Evolutionary conservation across 2,113 vertebrate genomes (phyloP), one percentile per base, ranked within the genome.

Genomic region (Prunella fulvescens): DNA sequence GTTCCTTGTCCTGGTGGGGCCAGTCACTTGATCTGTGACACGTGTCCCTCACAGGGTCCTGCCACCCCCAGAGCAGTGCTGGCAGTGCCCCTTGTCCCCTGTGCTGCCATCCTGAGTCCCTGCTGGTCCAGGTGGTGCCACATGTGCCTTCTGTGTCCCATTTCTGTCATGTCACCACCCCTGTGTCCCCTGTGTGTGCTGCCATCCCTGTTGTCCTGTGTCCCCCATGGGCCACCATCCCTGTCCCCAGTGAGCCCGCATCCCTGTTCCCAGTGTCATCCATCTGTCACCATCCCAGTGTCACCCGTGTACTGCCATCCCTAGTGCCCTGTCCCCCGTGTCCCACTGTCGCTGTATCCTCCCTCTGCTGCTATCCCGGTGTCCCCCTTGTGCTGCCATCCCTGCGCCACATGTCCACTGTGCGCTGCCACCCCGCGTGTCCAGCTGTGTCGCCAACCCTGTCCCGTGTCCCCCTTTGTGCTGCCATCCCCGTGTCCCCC

Each of bases 211-310:
- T 37, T 37, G 37, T 37, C 37, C 37, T 37, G 37, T 37, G 37
- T 37, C 37, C 37, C 37, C 37, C 37, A 37, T 37, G 37, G 37
- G 37, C 37, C 37, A 9, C 37, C 37, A 37, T 37, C 37, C 37
- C 37, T 37, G 37, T 37, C 37, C 37, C 37, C 37, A 37, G 37
- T 37, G 37, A 37, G 37, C 37, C 37, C 37, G 37, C 37, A 37
- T 37, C 37, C 18, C 29, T 31, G 6, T 53, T 35, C 2, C 28
- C 24, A 0, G 3, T 44, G 35, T 31, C 50, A 35, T 16, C 8
- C 6, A 0, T 39, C 14, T 9, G 3, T 16, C 3, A 1, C 69
- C n/a, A 17, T 48, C 42, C 42, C 28, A 5, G 12, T 40, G 81
- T 47, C 44, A 22, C 31, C 19, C 3, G 3, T 23, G 51, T 40